These are phyloP conservation scores for Mirounga angustirostris DNA, from an alignment of 2,113 vertebrate species.

Conservation along the genomic window DNA sequence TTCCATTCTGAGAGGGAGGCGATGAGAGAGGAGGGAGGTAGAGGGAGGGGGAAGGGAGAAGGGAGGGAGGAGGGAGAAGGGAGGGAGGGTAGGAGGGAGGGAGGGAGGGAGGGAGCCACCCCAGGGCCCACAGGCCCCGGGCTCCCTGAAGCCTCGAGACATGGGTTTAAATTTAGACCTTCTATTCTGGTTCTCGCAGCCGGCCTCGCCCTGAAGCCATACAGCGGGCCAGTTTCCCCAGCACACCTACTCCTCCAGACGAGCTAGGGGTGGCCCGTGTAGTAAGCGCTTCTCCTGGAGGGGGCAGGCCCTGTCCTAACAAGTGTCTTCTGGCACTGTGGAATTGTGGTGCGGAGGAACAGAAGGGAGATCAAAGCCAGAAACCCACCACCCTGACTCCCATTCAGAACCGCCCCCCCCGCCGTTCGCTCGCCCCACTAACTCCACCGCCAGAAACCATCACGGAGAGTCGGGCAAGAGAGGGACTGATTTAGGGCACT, in stretches of 20 bases:
- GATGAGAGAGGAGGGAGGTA: too few relatives aligned
- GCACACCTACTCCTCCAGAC: not conserved
- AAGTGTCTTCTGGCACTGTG: not conserved
- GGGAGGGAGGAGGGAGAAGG: not conserved
- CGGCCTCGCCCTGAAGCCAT: not conserved
- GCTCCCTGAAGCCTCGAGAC: slow-evolving; percentile 39
- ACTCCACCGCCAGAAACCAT: not conserved
- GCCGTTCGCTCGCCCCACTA: accelerated
- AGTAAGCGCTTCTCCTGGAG: not conserved
- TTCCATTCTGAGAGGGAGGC: not conserved
- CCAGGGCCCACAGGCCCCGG: not conserved
- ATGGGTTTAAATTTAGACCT: slow-evolving; percentile 70
- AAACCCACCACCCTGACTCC: not conserved
- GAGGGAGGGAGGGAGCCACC: not conserved
- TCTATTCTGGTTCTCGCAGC: slow-evolving; percentile 47
- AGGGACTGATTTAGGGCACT: accelerated
- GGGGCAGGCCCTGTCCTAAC: not conserved
- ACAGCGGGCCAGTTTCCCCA: not conserved
- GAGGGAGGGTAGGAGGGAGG: not conserved
- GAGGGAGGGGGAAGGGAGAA: too few relatives aligned
- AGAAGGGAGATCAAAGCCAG: not conserved
- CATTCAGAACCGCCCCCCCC: not conserved
- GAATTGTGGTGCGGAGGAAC: not conserved
- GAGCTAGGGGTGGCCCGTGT: too few relatives aligned
- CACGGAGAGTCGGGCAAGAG: not conserved